A percentile compares a stretch with the other conserved stretches of the same genome.
These are phyloP conservation scores for Panagrolaimus sp. DNA, from an alignment of 1,140 invertebrate species.

Conservation along the genomic window DNA sequence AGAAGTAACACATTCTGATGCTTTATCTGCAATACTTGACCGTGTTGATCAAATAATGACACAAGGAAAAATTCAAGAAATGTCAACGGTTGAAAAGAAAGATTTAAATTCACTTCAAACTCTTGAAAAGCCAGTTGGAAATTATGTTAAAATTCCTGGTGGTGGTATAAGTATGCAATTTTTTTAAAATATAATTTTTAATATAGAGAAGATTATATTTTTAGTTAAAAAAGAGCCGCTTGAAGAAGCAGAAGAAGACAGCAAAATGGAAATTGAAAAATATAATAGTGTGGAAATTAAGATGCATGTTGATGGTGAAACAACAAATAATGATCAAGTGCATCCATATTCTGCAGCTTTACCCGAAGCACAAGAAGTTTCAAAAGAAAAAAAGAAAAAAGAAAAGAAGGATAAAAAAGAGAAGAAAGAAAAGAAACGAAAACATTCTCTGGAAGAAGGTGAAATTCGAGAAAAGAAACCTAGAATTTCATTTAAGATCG, in stretches of 20 bases:
- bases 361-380: background rate
- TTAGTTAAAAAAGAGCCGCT: background rate
- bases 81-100: background rate
- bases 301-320: no score
- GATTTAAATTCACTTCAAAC: background rate
- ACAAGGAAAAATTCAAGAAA: background rate
- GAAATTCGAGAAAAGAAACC: background rate
- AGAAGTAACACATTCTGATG: conserved; percentile 8
- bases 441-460: background rate
- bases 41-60: background rate
- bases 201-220: background rate
- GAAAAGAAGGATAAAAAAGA: conserved; percentile 3
- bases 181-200: no score
- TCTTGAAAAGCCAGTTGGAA: no score
- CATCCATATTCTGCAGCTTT: background rate
- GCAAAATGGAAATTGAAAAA: no score
- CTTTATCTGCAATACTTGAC: background rate
- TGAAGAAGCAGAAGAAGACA: background rate
- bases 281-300: no score
- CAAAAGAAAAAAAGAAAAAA: background rate
- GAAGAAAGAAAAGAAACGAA: background rate
- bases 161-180: no score
- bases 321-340: background rate
- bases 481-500: background rate
- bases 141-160: no score